These are phyloP conservation scores for Drosophila sulfurigaster DNA, from an alignment of 1,140 invertebrate species.

Conservation along the genomic window DNA sequence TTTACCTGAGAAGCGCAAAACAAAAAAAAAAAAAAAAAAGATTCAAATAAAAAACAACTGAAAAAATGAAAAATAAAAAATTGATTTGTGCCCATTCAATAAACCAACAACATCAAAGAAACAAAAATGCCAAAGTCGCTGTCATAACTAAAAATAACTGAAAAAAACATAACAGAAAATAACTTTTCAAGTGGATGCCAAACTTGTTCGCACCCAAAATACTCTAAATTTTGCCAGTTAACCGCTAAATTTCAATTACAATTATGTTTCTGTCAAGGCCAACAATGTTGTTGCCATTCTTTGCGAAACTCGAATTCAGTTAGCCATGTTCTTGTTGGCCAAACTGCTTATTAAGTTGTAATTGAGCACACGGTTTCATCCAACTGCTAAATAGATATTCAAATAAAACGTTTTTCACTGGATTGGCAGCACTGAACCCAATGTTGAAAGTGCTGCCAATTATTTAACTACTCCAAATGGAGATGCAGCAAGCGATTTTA, in stretches of 20 bases:
- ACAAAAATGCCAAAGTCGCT: constrained; percentile 34
- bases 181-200: constrained; percentile 7
- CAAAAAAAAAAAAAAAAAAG: not conserved
- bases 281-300: constrained; percentile 1
- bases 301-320: not conserved
- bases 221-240: constrained; percentile 12
- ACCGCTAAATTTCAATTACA: not conserved
- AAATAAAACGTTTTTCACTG: not conserved
- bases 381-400: not conserved
- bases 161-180: constrained; percentile 19
- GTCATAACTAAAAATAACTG: constrained; percentile 32
- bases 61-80: constrained; percentile 19
- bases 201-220: constrained; percentile 8
- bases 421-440: not conserved
- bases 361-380: not conserved
- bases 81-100: constrained; percentile 41
- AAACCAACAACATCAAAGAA: constrained; percentile 27
- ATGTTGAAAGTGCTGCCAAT: not conserved
- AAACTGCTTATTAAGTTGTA: constrained; percentile 1
- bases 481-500: not conserved
- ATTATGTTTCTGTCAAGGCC: constrained; percentile 10
- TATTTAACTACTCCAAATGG: not conserved
- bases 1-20: constrained; percentile 5
- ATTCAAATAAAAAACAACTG: not conserved
- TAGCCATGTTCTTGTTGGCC: constrained; percentile 4